Evolutionary conservation across 1,140 invertebrate species (phyloP), one percentile per base, ranked within the genome.

Genomic region (Drosophila gunungcola): DNA sequence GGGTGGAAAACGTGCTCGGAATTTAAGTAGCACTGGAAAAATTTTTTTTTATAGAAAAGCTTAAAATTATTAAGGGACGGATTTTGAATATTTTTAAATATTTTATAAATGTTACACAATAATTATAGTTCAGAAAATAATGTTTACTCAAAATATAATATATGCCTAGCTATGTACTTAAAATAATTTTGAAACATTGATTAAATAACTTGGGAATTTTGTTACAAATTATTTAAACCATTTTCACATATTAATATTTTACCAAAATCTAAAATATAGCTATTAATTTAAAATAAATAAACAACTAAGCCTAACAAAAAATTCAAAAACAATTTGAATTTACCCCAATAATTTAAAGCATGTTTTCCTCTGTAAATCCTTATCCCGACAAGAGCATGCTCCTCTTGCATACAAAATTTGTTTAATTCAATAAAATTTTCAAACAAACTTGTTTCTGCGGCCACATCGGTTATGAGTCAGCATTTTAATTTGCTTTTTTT

Each of bases 371-470:
- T 29, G 27, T 43, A 6, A 27, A 36, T 64, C 13, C n/a, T 16
- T 52, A 36, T 63, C 29, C 45, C 38, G 3, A 9, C 3, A 38
- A 64, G 32, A 51, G 39, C 39, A 29, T 43, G 11, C 29, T 45
- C 38, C 48, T 49, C 76, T 69, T 84, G 80, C 76, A 88, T 89
- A 80, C 67, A 53, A 89, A 89, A 89, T 78, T 80, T 41, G 61
- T 72, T 70, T 88, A 88, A 88, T 89, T 89, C 80, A 89, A 88
- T 84, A 70, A 74, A 53, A 69, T 83, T 56, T 70, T 49, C n/a
- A 13, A 79, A 61, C 62, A 72, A 82, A 80, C 63, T 88, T 83
- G 56, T 61, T 79, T 88, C 49, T 70, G 36, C 53, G 41, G 32
- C 61, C 43, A 45, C 48, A 55, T 16, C 53, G 78, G 48, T 80